Conservation (phyloP, 2,797 vertebrate species). For the Sciaenops ocellatus region DNA sequence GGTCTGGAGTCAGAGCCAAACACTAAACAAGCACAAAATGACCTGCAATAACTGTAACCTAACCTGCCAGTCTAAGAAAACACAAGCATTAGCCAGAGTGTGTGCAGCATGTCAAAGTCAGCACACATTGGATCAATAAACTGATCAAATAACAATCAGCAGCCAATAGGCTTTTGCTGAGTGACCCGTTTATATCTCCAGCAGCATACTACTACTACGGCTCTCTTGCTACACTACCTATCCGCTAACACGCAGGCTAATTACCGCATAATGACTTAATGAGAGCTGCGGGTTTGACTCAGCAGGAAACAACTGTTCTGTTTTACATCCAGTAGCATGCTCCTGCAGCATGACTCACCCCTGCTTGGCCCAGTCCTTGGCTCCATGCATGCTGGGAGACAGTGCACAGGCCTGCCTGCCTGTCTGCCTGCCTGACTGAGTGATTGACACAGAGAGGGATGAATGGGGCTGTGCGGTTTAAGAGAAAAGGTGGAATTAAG, state of each 20-base stretch:
- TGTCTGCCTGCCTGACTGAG: conserved; percentile 42
- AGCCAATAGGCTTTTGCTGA: conserved; percentile 34
- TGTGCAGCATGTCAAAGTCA: conserved; percentile 39
- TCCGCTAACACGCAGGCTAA: conserved; percentile 78
- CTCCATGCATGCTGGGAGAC: conserved; percentile 50
- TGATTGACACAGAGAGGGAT: conserved; percentile 48
- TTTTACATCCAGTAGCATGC: conserved; percentile 81
- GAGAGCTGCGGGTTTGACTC: conserved; percentile 81
- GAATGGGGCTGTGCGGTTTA: conserved; percentile 39
- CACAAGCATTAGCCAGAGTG: conserved; percentile 20
- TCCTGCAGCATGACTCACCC: conserved; percentile 78
- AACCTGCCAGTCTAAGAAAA: conserved; percentile 45
- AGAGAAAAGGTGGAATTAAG: conserved; percentile 46
- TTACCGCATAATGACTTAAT: conserved; percentile 83
- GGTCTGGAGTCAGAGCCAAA: conserved; percentile 54
- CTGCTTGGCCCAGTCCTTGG: conserved; percentile 58
- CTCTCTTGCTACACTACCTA: conserved; percentile 65
- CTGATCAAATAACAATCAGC: conserved; percentile 51
- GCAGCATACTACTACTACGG: conserved; percentile 35
- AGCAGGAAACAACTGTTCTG: conserved; percentile 80
- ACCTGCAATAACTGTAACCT: conserved; percentile 55
- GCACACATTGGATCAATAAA: conserved; percentile 55
- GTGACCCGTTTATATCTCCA: conserved; percentile 45
- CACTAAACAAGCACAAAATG: conserved; percentile 38
- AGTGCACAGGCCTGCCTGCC: conserved; percentile 45